Percentiles rank a stretch among this genome's conserved stretches.
Evolutionary conservation across 2,888 invertebrate species (phyloP).

Genomic region (Periphyllus acericola): DNA sequence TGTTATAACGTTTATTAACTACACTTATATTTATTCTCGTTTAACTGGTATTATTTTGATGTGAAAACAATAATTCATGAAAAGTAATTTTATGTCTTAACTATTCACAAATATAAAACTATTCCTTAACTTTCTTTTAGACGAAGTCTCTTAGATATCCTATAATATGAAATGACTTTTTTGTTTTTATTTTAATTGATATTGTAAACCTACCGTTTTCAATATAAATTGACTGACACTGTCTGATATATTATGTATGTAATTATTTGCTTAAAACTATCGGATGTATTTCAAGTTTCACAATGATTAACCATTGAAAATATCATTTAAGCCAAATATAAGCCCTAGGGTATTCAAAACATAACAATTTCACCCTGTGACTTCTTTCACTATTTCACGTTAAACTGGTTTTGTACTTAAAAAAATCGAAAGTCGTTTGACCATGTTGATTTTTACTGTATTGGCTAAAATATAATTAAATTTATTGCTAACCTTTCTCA

Average conservation of each 20-base stretch:
- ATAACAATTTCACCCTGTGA: neutral
- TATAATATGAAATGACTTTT: neutral
- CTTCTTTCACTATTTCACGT: slow-evolving; percentile 31
- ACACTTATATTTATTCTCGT: neutral
- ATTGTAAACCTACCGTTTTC: neutral
- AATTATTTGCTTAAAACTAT: neutral
- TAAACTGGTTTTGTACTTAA: slow-evolving; percentile 17
- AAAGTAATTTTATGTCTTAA: neutral
- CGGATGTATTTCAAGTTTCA: neutral
- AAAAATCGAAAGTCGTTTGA: slow-evolving; percentile 27
- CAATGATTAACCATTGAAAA: neutral
- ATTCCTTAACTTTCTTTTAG: neutral
- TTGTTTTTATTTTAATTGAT: neutral
- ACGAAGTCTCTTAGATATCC: neutral
- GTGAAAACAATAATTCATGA: slow-evolving; percentile 1
- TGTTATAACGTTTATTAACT: neutral
- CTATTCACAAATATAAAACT: neutral
- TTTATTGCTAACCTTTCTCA: neutral
- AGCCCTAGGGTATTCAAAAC: neutral
- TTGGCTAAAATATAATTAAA: neutral
- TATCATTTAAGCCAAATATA: neutral
- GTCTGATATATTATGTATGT: neutral
- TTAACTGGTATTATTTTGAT: neutral
- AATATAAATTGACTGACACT: neutral
- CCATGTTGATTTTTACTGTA: neutral